A percentile compares a stretch with the other conserved stretches of the same genome.
These are phyloP conservation scores for Neoascia interrupta DNA, from an alignment of 2,888 invertebrate genomes.

Conservation along the genomic window DNA sequence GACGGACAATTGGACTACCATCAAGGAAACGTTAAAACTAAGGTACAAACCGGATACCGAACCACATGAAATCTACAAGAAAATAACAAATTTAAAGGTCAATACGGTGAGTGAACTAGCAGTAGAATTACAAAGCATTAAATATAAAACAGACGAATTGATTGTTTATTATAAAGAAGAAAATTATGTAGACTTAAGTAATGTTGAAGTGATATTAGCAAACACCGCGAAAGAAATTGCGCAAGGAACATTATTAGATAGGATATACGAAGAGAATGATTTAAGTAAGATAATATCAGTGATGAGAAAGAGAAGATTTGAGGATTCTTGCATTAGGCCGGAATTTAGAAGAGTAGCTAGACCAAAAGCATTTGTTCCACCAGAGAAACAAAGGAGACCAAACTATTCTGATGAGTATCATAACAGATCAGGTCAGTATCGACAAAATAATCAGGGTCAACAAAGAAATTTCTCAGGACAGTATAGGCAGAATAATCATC, in stretches of 20 bases:
- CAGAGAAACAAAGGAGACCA: not conserved
- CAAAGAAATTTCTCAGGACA: constrained; percentile 1
- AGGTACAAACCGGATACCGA: not conserved
- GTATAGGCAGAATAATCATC: not conserved
- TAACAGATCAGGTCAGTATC: not conserved
- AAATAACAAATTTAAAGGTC: not conserved
- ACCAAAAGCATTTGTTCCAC: constrained; percentile 5
- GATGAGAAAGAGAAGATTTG: constrained; percentile 2
- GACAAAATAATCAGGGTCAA: constrained; percentile 6
- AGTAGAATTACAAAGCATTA: constrained; percentile 13
- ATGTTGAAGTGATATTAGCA: not conserved
- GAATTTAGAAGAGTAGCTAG: constrained; percentile 14
- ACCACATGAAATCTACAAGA: not conserved
- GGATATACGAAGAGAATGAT: constrained; percentile 3
- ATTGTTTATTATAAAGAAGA: not conserved
- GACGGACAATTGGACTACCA: constrained; percentile 12
- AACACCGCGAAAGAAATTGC: constrained; percentile 3
- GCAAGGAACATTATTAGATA: constrained; percentile 1
- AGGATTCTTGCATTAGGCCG: constrained; percentile 13
- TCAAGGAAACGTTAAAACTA: not conserved
- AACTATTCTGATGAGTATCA: not conserved
- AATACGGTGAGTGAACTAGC: constrained; percentile 9
- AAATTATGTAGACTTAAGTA: not conserved
- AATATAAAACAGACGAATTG: constrained; percentile 6
- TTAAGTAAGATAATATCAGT: not conserved